Conservation (phyloP, 2,113 vertebrate genomes). For the Plestiodon gilberti region DNA sequence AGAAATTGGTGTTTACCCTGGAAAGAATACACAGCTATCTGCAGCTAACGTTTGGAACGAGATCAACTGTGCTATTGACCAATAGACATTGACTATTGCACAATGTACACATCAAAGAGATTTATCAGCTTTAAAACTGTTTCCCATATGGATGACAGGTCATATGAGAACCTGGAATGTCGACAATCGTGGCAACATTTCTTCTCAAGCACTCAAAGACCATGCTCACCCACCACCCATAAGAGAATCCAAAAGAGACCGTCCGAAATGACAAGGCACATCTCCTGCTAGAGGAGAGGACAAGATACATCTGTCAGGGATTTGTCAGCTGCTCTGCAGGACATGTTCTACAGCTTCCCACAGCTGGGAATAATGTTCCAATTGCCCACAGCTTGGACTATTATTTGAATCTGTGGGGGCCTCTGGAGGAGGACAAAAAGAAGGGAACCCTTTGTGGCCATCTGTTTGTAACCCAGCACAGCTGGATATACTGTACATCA, state of each 20-base stretch:
- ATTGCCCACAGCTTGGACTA: too few relatives aligned
- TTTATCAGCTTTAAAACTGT: conserved; percentile 16
- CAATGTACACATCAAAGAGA: conserved; percentile 34
- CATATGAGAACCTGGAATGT: not conserved
- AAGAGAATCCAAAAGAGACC: not conserved
- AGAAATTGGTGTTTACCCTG: not conserved
- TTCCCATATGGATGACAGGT: not conserved
- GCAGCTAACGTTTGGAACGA: not conserved
- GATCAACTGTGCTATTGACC: too few relatives aligned
- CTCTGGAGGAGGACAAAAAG: not conserved
- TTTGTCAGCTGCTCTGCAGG: conserved; percentile 11
- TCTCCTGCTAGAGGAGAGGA: not conserved
- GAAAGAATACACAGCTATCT: not conserved
- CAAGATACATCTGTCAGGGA: conserved; percentile 17
- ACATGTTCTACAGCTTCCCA: too few relatives aligned
- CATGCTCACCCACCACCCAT: conserved; percentile 10
- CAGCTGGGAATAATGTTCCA: too few relatives aligned
- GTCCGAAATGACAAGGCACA: conserved; percentile 1
- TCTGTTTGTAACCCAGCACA: conserved; percentile 38
- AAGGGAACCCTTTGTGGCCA: conserved; percentile 20
- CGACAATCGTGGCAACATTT: not conserved
- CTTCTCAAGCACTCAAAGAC: conserved; percentile 44
- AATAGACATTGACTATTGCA: too few relatives aligned
- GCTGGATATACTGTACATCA: conserved; percentile 46
- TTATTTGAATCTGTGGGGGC: too few relatives aligned